These are phyloP conservation scores for Xenopus laevis DNA, from an alignment of 2,113 vertebrate genomes.

Conservation along the genomic window DNA sequence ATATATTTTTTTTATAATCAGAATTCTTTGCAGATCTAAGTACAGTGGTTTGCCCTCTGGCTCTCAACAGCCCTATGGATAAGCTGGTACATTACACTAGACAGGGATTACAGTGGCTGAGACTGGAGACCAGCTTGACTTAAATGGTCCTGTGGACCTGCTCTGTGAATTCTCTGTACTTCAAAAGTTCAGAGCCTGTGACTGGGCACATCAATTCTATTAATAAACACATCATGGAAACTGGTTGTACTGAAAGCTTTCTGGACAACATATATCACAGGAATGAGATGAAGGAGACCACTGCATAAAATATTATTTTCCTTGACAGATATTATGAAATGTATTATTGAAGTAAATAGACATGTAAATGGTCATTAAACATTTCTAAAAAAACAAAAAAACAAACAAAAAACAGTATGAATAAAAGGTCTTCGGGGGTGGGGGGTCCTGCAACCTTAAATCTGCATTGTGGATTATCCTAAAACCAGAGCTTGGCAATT, in stretches of 20 bases:
- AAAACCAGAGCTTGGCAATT: not conserved
- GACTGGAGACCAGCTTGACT: slow-evolving; percentile 66
- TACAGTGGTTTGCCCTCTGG: slow-evolving; percentile 63
- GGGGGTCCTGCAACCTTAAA: slow-evolving; percentile 1
- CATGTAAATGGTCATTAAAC: slow-evolving; percentile 62
- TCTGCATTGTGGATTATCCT: too few species aligned
- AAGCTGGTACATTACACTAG: slow-evolving; percentile 78
- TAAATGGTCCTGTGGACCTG: slow-evolving; percentile 55
- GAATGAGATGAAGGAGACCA: slow-evolving; percentile 43
- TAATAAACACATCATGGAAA: slow-evolving; percentile 45
- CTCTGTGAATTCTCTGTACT: slow-evolving; percentile 65
- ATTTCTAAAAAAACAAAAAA: slow-evolving; percentile 56
- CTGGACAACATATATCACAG: slow-evolving; percentile 38
- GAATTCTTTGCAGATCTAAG: slow-evolving; percentile 82
- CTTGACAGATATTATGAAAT: slow-evolving; percentile 59
- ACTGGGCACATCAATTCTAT: slow-evolving; percentile 44
- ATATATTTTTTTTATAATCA: slow-evolving; percentile 48
- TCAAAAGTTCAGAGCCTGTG: slow-evolving; percentile 57
- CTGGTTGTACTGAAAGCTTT: slow-evolving; percentile 53
- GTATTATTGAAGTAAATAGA: slow-evolving; percentile 47
- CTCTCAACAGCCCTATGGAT: slow-evolving; percentile 74
- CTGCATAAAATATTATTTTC: slow-evolving; percentile 42
- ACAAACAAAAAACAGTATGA: slow-evolving; percentile 44
- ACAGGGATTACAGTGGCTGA: slow-evolving; percentile 83
- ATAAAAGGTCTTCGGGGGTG: slow-evolving; percentile 46